These are phyloP conservation scores for Amyelois transitella DNA, from an alignment of 1,140 invertebrate genomes.

Conservation along the genomic window DNA sequence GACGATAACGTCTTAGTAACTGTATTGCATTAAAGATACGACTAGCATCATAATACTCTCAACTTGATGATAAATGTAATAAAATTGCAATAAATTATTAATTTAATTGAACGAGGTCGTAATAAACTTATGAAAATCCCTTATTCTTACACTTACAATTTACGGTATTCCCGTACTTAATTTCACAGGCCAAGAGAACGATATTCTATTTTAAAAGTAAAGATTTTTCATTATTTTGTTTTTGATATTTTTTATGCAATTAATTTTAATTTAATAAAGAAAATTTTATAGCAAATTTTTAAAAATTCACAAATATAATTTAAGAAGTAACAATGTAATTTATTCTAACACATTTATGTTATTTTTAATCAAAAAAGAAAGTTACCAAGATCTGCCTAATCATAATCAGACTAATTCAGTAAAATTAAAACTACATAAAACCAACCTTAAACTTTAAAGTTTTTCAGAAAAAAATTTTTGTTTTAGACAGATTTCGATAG, in stretches of 20 bases:
- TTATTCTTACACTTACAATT: constrained; percentile 23
- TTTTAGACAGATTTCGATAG: constrained; percentile 17
- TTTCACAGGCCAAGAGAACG: constrained; percentile 51
- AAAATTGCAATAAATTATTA: constrained; percentile 21
- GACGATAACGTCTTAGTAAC: constrained; percentile 17
- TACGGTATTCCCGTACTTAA: constrained; percentile 22
- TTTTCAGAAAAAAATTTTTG: no score
- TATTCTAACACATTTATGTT: no score
- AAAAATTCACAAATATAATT: no score
- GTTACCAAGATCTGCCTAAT: no score
- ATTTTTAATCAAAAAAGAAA: no score
- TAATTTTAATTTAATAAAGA: no score
- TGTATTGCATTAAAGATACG: constrained; percentile 15
- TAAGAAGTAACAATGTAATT: no score
- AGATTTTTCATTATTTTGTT: constrained; percentile 1
- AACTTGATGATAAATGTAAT: constrained; percentile 29
- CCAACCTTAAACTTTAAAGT: no score
- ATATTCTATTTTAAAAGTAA: constrained; percentile 55
- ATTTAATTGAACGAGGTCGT: constrained; percentile 23
- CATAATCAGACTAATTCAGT: no score
- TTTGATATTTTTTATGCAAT: constrained; percentile 2
- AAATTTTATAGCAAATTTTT: no score
- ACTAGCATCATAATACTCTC: constrained; percentile 70
- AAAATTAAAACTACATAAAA: no score
- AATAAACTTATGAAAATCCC: constrained; percentile 21